phyloP scores from a whole-genome alignment of 2,888 invertebrate species.

The Kuschelorhynchus macadamiae region DNA sequence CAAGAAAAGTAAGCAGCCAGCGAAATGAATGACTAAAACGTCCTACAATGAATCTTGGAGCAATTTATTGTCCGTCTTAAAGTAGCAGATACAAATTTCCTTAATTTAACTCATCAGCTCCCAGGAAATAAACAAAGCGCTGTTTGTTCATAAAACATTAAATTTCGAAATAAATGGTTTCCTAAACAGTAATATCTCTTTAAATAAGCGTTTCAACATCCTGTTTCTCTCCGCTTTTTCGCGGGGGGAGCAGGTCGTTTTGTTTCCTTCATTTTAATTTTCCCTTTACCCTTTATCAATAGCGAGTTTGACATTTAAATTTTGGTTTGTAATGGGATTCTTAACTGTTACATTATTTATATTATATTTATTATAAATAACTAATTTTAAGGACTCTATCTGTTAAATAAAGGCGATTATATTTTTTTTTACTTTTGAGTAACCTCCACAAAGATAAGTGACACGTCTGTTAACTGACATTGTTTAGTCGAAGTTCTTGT shows the following conservation, averaged over 20 bases:
- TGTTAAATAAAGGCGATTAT: too few species aligned
- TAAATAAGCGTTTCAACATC: conserved; percentile 10
- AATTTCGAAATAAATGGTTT: conserved; percentile 31
- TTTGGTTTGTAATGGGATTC: too few species aligned
- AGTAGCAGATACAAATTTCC: conserved; percentile 24
- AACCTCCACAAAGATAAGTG: too few species aligned
- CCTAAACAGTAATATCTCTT: conserved; percentile 17
- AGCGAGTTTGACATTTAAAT: neutral
- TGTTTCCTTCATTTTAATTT: conserved; percentile 5
- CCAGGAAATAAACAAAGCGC: conserved; percentile 18
- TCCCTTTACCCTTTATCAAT: conserved; percentile 3
- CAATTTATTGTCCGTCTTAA: conserved; percentile 23
- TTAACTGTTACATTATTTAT: too few species aligned
- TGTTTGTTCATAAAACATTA: conserved; percentile 31
- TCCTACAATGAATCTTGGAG: neutral
- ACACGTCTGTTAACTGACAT: too few species aligned
- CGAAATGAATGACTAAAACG: too few species aligned
- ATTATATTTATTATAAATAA: too few species aligned
- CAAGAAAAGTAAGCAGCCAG: too few species aligned
- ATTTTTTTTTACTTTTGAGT: too few species aligned
- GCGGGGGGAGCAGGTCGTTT: neutral
- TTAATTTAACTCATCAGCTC: conserved; percentile 21
- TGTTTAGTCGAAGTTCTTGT: too few species aligned
- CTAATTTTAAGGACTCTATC: too few species aligned
- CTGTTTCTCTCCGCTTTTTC: neutral